These are phyloP conservation scores for Sebastes itinus DNA, from an alignment of 2,797 vertebrate genomes.

Conservation along the genomic window DNA sequence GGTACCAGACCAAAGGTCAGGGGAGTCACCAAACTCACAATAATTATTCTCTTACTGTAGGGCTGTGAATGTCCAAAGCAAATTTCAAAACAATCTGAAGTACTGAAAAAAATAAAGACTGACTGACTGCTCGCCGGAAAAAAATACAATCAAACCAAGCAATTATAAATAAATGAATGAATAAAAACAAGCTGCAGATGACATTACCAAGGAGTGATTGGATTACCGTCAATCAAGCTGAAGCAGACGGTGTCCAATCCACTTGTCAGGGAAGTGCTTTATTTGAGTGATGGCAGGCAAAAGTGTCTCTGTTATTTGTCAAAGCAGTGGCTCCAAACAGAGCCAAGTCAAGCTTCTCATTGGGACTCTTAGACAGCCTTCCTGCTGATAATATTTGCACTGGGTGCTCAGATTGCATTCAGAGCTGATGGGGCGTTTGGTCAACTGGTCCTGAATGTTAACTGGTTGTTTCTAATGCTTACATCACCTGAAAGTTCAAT, in stretches of 20 bases:
- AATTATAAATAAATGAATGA: background rate
- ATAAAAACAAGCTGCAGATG: background rate
- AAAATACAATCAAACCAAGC: background rate
- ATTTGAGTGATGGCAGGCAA: conserved; percentile 11
- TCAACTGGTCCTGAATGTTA: background rate
- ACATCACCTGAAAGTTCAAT: background rate
- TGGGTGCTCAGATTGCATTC: background rate
- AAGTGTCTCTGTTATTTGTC: conserved; percentile 17
- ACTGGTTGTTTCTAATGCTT: background rate
- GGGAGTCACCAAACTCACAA: background rate
- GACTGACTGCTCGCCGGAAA: background rate
- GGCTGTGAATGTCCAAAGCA: background rate
- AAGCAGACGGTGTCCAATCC: conserved; percentile 1
- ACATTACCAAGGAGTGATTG: conserved; percentile 4
- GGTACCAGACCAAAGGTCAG: background rate
- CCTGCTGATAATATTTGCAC: background rate
- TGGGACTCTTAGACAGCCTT: conserved; percentile 7
- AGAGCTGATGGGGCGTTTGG: background rate
- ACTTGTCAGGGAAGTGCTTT: conserved; percentile 3
- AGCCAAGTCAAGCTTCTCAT: background rate
- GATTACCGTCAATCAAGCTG: conserved; percentile 15
- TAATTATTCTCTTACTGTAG: too few species aligned
- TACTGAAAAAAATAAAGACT: too few species aligned
- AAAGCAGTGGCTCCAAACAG: conserved; percentile 29
- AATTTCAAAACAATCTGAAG: background rate